phyloP scores from a whole-genome alignment of 2,888 invertebrate species.

The Ormyrus rosae region DNA sequence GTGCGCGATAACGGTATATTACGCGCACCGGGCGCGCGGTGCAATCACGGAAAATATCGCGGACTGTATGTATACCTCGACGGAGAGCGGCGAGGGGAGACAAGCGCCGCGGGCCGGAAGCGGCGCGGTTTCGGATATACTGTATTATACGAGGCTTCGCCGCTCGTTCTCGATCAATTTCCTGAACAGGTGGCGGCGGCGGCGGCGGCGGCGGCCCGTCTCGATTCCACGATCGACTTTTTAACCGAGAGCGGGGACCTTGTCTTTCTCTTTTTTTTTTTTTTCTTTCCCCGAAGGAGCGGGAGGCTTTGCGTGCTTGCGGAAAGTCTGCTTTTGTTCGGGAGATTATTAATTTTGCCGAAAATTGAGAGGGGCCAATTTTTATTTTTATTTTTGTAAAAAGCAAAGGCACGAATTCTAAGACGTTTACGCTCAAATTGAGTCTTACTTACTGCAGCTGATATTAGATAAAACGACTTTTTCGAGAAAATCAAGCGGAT shows the following conservation, averaged over 20 bases:
- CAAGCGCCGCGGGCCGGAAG: no score
- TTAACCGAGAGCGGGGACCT: not conserved
- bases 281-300: not conserved
- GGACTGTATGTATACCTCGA: no score
- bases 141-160: slow-evolving; percentile 11
- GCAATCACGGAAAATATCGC: not conserved
- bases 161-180: slow-evolving; percentile 50
- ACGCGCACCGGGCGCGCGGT: not conserved
- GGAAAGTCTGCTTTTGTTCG: no score
- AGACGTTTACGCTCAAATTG: no score
- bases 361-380: no score
- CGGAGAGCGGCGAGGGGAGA: not conserved
- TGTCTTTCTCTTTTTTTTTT: not conserved
- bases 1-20: not conserved
- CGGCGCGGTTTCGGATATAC: slow-evolving; percentile 32
- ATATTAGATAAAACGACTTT: no score
- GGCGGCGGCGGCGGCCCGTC: no score
- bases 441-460: no score
- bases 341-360: no score
- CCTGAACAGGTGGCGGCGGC: slow-evolving; percentile 54
- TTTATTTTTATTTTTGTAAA: no score
- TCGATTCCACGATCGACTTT: slow-evolving; percentile 13
- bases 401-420: no score
- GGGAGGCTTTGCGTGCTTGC: not conserved
- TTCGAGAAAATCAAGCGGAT: no score